Percentiles rank a stretch among this genome's conserved stretches.
phyloP scores from a whole-genome alignment of 2,797 vertebrate species.

The Sebastolobus altivelis region DNA sequence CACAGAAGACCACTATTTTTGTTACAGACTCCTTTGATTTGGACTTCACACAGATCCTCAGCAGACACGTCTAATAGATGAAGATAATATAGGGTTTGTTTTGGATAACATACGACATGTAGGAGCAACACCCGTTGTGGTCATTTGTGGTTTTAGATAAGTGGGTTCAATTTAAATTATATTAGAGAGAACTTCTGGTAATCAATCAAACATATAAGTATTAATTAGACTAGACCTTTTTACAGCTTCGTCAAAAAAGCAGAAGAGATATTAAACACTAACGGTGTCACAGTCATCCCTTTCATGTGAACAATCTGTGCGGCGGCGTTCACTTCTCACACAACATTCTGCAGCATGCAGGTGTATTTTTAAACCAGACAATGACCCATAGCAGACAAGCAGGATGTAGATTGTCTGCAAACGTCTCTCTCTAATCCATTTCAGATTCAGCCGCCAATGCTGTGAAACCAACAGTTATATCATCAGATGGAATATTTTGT shows the following conservation, averaged over 20 bases:
- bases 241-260: neutral
- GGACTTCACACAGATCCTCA: slow-evolving; percentile 6
- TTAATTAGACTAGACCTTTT: neutral
- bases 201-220: neutral
- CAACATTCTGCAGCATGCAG: neutral
- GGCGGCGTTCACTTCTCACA: neutral
- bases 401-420: neutral
- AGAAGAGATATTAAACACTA: neutral
- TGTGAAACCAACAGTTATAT: neutral
- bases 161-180: neutral
- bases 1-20: slow-evolving; percentile 25
- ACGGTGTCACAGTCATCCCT: neutral
- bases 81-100: neutral
- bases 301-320: neutral
- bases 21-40: slow-evolving; percentile 17
- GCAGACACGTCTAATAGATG: neutral
- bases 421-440: neutral
- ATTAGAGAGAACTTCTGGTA: neutral
- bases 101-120: neutral
- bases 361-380: slow-evolving; percentile 27
- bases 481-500: neutral
- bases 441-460: neutral
- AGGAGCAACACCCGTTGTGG: neutral
- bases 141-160: neutral
- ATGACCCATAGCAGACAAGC: slow-evolving; percentile 25